Conservation (phyloP, 1,140 invertebrate genomes). For the Trachelipus rathkii region DNA sequence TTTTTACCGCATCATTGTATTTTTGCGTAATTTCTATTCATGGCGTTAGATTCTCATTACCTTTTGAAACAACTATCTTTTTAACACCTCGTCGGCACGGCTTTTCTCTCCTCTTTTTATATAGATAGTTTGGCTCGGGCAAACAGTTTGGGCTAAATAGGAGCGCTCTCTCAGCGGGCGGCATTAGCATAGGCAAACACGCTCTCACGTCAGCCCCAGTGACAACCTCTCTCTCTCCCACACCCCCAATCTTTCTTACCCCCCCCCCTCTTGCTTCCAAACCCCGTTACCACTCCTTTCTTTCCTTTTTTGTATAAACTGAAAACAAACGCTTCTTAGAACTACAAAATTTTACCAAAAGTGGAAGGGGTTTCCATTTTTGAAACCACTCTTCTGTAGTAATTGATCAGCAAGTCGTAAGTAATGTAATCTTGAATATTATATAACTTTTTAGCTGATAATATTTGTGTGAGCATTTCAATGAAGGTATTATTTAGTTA, state of each 20-base stretch:
- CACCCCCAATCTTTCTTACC: too few species aligned
- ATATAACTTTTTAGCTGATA: too few species aligned
- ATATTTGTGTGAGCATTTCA: too few species aligned
- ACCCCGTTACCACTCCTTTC: not conserved
- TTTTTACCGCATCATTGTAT: not conserved
- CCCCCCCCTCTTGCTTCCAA: too few species aligned
- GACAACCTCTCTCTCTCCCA: too few species aligned
- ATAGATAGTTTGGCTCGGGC: not conserved
- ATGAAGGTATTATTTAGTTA: too few species aligned
- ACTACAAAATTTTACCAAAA: too few species aligned
- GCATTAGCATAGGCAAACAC: constrained; percentile 2
- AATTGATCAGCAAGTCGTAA: too few species aligned
- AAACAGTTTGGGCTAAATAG: constrained; percentile 4
- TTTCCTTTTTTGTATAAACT: not conserved
- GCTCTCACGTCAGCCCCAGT: not conserved
- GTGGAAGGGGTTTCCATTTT: too few species aligned
- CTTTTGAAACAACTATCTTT: not conserved
- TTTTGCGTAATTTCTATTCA: constrained; percentile 13
- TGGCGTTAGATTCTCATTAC: constrained; percentile 5
- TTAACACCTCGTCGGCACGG: not conserved
- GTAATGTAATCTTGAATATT: too few species aligned
- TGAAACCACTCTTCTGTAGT: too few species aligned
- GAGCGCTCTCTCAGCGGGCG: not conserved
- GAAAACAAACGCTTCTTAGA: not conserved
- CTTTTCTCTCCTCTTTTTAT: not conserved